A percentile compares a stretch with the other conserved stretches of the same genome.
These are phyloP conservation scores for Thaumatotibia leucotreta DNA, from an alignment of 1,140 invertebrate genomes.

Conservation along the genomic window DNA sequence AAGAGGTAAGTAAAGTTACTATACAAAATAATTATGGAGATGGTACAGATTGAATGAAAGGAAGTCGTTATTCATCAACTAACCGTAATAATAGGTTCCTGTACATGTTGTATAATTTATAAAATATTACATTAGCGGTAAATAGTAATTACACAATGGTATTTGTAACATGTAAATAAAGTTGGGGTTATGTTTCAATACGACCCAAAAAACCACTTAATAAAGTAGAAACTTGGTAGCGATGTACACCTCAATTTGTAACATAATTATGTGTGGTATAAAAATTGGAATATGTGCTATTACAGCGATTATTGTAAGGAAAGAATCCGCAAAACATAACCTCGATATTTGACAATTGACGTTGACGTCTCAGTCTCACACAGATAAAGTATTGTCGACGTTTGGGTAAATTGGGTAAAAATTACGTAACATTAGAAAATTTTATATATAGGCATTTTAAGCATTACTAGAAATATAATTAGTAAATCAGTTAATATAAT, in stretches of 20 bases:
- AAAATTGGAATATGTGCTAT: no score
- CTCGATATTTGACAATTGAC: background rate
- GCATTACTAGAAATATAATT: no score
- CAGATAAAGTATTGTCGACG: background rate
- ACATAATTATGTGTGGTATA: background rate
- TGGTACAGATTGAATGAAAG: background rate
- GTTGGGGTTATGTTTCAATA: background rate
- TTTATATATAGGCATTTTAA: no score
- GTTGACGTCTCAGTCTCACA: background rate
- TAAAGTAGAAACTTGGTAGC: background rate
- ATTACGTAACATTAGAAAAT: no score
- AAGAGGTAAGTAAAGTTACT: background rate
- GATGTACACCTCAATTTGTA: background rate
- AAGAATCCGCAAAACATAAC: background rate
- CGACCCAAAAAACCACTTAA: background rate
- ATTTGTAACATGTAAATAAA: background rate
- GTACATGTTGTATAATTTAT: slow-evolving; percentile 3
- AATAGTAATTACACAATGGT: slow-evolving; percentile 3
- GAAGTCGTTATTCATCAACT: background rate
- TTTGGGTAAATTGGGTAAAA: no score
- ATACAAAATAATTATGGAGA: background rate
- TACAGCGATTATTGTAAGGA: background rate
- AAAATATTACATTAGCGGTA: background rate
- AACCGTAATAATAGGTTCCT: slow-evolving; percentile 1
- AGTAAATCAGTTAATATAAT: no score